Evolutionary conservation across 2,797 vertebrate species (phyloP), one percentile per base, ranked within the genome.

Genomic region (Spinus pinus): DNA sequence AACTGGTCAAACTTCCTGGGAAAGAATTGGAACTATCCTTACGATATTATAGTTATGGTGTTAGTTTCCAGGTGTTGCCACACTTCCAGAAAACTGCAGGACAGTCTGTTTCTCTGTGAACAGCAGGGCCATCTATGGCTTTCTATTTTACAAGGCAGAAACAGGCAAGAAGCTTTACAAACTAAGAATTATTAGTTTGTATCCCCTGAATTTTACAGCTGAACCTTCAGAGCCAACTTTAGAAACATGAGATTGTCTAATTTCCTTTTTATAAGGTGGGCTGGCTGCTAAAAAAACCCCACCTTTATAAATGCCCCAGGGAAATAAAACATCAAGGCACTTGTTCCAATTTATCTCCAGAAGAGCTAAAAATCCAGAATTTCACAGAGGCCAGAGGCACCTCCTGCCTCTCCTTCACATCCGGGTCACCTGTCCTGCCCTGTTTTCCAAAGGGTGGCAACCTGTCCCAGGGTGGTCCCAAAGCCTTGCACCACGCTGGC

Each of bases 391-490:
- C 18, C 50, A 28, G 60, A 65, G 37, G 39, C 3, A 6, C 50
- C 42, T 54, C 2, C 0, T 2, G 23, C 39, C 31, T 27, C 3
- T 51, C 60, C 44, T 57, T 39, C 28, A 12, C 7, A 15, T 30
- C 33, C 7, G 3, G 53, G 35, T 21, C 82, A 88, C 41, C 31
- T 12, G 41, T 88, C 93, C 67, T 49, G 81, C 64, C 62, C 67
- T 2, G 46, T 91, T 97, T 95, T 81, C 77, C 35, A 71, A 96
- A 96, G 84, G 64, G 53, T 94, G 85, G 81, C 86, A 95, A 93
- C 60, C 66, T 61, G 72, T 49, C 66, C 82, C 86, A 44, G 69
- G 77, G 86, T n/a, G 82, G 53, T 81, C 72, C 62, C 58, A 5
- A 58, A 58, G 82, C 86, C 94, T 57, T 35, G 80, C 66, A 47